Evolutionary conservation across 2,797 vertebrate species (phyloP).

Genomic region (Hyperoplus immaculatus): DNA sequence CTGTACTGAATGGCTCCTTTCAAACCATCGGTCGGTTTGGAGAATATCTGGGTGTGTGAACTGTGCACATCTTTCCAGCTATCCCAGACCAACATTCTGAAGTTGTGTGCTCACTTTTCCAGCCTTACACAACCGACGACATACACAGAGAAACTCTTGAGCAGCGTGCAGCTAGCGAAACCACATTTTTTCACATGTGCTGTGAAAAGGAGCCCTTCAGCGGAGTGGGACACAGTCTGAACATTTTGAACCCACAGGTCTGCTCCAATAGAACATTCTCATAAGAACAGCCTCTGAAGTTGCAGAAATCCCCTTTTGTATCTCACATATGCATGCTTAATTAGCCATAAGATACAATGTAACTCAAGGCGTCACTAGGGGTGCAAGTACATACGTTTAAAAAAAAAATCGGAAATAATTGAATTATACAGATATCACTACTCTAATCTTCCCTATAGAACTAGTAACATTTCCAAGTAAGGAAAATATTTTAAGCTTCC

Average conservation of each 20-base stretch:
- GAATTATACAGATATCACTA: not conserved
- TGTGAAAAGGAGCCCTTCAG: conserved; percentile 3
- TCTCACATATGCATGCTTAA: not conserved
- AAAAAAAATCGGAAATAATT: not conserved
- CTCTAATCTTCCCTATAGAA: not conserved
- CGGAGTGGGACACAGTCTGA: conserved; percentile 8
- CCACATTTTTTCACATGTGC: conserved; percentile 56
- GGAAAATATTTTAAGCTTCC: not conserved
- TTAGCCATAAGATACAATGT: not conserved
- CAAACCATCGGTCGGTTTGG: not conserved
- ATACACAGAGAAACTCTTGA: conserved; percentile 49
- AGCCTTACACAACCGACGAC: not conserved
- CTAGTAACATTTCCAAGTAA: not conserved
- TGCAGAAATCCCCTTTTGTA: not conserved
- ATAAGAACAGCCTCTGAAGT: not conserved
- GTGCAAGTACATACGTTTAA: not conserved
- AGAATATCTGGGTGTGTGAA: conserved; percentile 13
- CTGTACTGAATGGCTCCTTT: conserved; percentile 28
- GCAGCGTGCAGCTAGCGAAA: conserved; percentile 25
- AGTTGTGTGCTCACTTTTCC: not conserved
- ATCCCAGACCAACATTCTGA: conserved; percentile 21
- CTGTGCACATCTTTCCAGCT: conserved; percentile 3
- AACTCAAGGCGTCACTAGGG: not conserved
- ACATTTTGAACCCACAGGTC: conserved; percentile 8
- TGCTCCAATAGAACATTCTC: not conserved